Base-by-base conservation (phyloP, 2,888 invertebrate genomes). In the Xiphydria camelus region DNA sequence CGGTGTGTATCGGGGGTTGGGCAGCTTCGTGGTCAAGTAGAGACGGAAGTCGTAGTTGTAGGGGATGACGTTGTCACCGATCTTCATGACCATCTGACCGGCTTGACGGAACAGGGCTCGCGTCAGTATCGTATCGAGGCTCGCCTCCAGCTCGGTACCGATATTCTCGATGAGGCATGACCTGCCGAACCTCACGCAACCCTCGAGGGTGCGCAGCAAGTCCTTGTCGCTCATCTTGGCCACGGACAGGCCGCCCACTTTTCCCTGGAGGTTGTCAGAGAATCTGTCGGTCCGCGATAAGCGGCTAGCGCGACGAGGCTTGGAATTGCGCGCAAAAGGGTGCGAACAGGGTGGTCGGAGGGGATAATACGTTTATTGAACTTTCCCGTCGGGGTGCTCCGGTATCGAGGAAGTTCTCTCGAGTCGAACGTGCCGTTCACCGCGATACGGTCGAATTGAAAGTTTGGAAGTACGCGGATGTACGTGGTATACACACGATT, bases 1-100 rank as follows among this genome's bases (percentile, higher is more conserved):
- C 0, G 94, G 94, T 0, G 91, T 83, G 67, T 91, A 94, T 68
- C 88, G 89, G 0, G 94, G 94, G 78, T 94, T 94, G 0, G 91
- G 83, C 43, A 94, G 77, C 70, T 90, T 92, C 2, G 92, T 93
- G 0, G 94, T 94, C 66, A 95, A 85, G 70, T 87, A 94, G 2
- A 95, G 80, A 0, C 85, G 82, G 75, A 94, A 94, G 40, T 88
- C 86, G 0, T 83, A 74, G 57, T 85, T 86, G 71, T 86, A 89
- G 1, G 93, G 92, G 17, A 94, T 85, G 4, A 91, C 78, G 10
- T 87, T 86, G 57, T 95, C 94, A 0, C 94, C 94, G 34, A 95
- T 78, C 59, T 91, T 90, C 2, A 95, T 83, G 70, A 88, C 86
- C 68, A 82, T 60, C 23, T 85, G 82, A 0, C 86, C 87, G 33